Evolutionary conservation across 2,888 invertebrate genomes (phyloP).

Genomic region (Stenolophus ochropezus): DNA sequence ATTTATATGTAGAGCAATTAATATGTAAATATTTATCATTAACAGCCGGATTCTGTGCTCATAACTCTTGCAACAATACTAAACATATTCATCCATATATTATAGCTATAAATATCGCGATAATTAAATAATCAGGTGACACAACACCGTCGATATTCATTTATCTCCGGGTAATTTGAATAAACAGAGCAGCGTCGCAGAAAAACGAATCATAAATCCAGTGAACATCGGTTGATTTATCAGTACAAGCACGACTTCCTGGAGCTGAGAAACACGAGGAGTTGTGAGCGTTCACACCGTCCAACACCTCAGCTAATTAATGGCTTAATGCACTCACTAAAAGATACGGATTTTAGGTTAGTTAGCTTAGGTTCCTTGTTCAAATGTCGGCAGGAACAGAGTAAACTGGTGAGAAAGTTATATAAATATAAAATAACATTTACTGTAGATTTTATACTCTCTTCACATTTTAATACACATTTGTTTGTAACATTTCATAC

Average conservation of each 20-base stretch:
- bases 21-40: not conserved
- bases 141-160: constrained; percentile 28
- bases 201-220: constrained; percentile 55
- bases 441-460: no score
- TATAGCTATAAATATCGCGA: not conserved
- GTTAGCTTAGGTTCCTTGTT: not conserved
- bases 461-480: no score
- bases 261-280: constrained; percentile 13
- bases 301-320: not conserved
- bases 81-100: not conserved
- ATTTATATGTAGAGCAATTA: not conserved
- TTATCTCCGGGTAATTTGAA: constrained; percentile 30
- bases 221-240: constrained; percentile 50
- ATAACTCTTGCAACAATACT: not conserved
- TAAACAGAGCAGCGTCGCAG: constrained; percentile 42
- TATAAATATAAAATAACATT: no score
- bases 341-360: not conserved
- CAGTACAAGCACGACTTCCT: constrained; percentile 51
- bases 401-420: not conserved
- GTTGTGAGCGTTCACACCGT: constrained; percentile 44
- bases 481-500: no score
- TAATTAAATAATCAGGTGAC: constrained; percentile 5
- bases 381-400: not conserved
- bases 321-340: not conserved
- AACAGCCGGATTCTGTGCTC: not conserved